Evolutionary conservation across 2,113 vertebrate species (phyloP).

Genomic region (Rhinopithecus roxellana): DNA sequence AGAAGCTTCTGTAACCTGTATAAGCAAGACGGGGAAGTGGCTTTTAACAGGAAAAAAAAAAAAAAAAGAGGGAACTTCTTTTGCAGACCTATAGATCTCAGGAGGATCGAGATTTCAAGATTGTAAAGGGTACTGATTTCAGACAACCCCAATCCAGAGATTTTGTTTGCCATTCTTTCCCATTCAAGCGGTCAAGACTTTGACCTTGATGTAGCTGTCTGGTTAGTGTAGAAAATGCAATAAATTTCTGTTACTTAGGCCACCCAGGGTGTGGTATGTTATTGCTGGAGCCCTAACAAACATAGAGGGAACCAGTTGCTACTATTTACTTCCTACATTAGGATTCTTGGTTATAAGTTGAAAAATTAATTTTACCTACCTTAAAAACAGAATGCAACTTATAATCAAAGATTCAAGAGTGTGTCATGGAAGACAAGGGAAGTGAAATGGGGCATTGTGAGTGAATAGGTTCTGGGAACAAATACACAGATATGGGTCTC

Average conservation of each 20-base stretch:
- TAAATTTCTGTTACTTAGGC: background rate
- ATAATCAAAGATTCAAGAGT: background rate
- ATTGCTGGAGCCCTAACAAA: background rate
- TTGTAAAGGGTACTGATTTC: background rate
- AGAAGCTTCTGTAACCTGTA: background rate
- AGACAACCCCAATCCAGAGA: background rate
- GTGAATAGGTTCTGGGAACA: background rate
- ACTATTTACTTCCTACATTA: background rate
- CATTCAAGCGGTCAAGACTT: background rate
- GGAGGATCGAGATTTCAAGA: background rate
- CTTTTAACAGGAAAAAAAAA: background rate
- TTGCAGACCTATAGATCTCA: background rate
- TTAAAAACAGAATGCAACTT: background rate
- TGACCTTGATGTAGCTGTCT: background rate
- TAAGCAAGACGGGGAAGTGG: accelerated
- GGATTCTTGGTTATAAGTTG: background rate
- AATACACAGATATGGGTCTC: background rate
- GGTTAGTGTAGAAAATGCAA: background rate
- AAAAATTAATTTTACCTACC: background rate
- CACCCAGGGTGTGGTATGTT: background rate
- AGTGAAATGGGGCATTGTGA: background rate
- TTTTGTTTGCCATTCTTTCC: background rate
- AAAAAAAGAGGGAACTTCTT: background rate
- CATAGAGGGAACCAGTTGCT: background rate
- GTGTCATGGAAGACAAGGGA: background rate